Conservation (phyloP, 2,113 vertebrate genomes). For the Calyptomena viridis region DNA sequence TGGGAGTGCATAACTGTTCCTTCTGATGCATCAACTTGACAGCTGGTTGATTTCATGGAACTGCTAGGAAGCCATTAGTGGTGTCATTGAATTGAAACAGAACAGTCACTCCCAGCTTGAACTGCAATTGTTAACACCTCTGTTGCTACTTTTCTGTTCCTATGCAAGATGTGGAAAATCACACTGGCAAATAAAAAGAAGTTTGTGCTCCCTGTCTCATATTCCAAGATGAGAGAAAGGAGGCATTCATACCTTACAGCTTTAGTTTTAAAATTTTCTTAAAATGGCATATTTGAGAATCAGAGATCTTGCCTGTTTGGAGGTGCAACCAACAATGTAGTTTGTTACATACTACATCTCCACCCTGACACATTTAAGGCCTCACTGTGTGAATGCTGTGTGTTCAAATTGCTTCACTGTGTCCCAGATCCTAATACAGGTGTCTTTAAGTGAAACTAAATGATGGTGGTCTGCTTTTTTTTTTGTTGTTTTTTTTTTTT, state of each 20-base stretch:
- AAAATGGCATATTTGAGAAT: background rate
- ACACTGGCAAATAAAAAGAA: slow-evolving; percentile 51
- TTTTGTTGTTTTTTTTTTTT: background rate
- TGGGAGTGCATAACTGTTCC: slow-evolving; percentile 90
- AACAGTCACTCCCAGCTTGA: slow-evolving; percentile 89
- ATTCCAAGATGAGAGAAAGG: slow-evolving; percentile 38
- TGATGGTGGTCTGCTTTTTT: background rate
- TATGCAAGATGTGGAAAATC: slow-evolving; percentile 59
- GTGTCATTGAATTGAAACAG: slow-evolving; percentile 95
- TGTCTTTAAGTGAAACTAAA: background rate
- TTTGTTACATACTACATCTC: background rate
- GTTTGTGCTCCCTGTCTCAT: slow-evolving; percentile 48
- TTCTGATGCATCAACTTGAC: slow-evolving; percentile 96
- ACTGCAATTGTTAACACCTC: slow-evolving; percentile 84
- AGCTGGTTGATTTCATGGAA: slow-evolving; percentile 98
- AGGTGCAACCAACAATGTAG: background rate
- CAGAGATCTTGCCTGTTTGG: background rate
- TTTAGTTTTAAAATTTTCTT: slow-evolving; percentile 34
- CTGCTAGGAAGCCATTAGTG: slow-evolving; percentile 99
- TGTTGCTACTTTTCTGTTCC: slow-evolving; percentile 81
- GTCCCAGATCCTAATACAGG: background rate
- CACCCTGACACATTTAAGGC: background rate
- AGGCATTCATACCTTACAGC: slow-evolving; percentile 6
- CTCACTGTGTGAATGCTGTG: background rate
- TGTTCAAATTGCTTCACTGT: background rate